Evolutionary conservation across 1,140 invertebrate genomes (phyloP).

Genomic region (Propsilocerus akamusi): DNA sequence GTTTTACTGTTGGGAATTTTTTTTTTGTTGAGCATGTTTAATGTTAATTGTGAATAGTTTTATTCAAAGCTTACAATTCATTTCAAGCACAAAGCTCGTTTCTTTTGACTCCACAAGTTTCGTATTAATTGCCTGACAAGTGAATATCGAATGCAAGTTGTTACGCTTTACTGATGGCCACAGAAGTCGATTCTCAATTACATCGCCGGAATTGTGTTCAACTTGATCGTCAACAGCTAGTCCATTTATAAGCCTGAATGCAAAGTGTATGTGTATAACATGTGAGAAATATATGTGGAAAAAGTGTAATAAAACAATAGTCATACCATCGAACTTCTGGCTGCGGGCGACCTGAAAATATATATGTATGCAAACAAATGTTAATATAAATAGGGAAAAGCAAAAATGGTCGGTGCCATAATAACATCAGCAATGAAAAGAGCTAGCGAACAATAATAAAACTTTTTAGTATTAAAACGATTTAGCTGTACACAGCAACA

Average conservation of each 20-base stretch:
- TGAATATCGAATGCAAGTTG: constrained; percentile 66
- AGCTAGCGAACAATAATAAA: neutral
- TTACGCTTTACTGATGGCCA: constrained; percentile 51
- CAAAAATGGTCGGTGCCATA: neutral
- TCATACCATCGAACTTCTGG: constrained; percentile 38
- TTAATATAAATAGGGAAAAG: neutral
- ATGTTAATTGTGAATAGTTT: no score
- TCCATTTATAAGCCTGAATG: constrained; percentile 49
- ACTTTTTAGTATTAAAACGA: neutral
- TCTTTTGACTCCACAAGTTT: constrained; percentile 55
- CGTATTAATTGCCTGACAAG: constrained; percentile 69
- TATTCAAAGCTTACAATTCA: constrained; percentile 50
- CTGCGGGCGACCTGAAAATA: constrained; percentile 37
- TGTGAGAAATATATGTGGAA: constrained; percentile 15
- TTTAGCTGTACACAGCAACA: neutral
- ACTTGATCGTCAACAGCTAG: constrained; percentile 57
- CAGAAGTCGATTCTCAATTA: constrained; percentile 65
- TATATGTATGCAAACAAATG: neutral
- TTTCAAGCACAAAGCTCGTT: constrained; percentile 52
- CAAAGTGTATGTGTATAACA: constrained; percentile 32
- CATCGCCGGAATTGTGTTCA: constrained; percentile 60
- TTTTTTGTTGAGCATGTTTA: no score
- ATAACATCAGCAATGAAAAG: neutral
- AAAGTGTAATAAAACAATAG: neutral
- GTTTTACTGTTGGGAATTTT: constrained; percentile 69